Percentiles rank a stretch among this genome's conserved stretches.
phyloP scores from a whole-genome alignment of 2,797 vertebrate genomes.

The Lerista edwardsae region DNA sequence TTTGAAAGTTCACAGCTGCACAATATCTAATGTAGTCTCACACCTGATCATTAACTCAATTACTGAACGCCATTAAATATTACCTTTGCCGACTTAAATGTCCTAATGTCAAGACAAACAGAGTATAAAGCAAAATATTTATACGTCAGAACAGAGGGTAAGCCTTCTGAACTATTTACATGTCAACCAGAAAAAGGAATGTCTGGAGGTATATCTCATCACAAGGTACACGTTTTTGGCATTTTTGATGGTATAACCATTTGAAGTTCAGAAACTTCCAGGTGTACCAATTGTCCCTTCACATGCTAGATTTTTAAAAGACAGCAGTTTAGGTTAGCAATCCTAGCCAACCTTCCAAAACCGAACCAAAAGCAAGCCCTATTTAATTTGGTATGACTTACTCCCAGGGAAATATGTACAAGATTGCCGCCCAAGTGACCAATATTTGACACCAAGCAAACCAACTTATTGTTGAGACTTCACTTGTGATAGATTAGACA shows the following conservation, averaged over 20 bases:
- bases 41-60: constrained; percentile 71
- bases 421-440: too few relatives aligned
- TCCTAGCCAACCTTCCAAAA: too few relatives aligned
- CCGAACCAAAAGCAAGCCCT: too few relatives aligned
- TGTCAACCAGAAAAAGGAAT: background rate
- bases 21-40: constrained; percentile 57
- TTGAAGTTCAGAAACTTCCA: background rate
- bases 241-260: background rate
- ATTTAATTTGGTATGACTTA: too few relatives aligned
- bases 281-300: background rate
- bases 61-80: constrained; percentile 54
- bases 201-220: background rate
- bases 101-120: background rate
- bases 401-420: too few relatives aligned
- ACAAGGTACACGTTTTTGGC: background rate
- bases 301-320: background rate
- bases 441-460: too few relatives aligned
- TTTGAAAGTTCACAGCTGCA: constrained; percentile 67
- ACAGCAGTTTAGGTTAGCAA: background rate
- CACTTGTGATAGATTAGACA: background rate
- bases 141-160: background rate
- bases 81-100: constrained; percentile 38
- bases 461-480: background rate
- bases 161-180: background rate
- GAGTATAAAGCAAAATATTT: constrained; percentile 19